These are phyloP conservation scores for Aselliscus stoliczkanus DNA, from an alignment of 2,797 vertebrate genomes.

Conservation along the genomic window DNA sequence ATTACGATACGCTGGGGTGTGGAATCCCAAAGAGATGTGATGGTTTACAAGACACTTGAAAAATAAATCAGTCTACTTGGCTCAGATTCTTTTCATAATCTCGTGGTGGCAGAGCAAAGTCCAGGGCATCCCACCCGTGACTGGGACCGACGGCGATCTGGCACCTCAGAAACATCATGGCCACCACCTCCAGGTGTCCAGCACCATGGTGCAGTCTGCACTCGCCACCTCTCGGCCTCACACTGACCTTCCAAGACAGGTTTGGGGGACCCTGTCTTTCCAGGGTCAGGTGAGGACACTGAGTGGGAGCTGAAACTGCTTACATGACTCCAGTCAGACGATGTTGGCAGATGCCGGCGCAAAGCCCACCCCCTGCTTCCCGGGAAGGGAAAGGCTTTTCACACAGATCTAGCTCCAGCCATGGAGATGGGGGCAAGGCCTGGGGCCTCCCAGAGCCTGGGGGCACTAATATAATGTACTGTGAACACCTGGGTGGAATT, in stretches of 20 bases:
- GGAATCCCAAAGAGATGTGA: background rate
- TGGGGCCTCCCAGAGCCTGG: background rate
- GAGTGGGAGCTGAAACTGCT: background rate
- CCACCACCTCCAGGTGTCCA: fast-evolving
- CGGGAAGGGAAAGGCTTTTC: background rate
- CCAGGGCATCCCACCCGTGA: background rate
- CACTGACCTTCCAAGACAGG: no score
- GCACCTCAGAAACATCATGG: background rate
- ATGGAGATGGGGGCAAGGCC: background rate
- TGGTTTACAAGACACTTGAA: background rate
- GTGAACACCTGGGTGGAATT: background rate
- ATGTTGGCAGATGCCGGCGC: background rate
- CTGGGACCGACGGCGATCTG: no score
- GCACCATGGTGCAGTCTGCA: background rate
- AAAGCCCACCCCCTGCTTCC: fast-evolving
- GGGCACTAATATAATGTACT: background rate
- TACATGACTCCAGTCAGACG: background rate
- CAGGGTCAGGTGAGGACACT: background rate
- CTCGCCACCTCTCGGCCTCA: background rate
- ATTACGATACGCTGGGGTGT: no score
- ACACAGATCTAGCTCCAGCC: background rate
- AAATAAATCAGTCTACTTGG: background rate
- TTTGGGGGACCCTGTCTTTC: background rate
- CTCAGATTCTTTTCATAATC: background rate
- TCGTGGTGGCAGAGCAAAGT: background rate